Base-by-base conservation (phyloP, 2,113 vertebrate genomes). In the Cryptotis parvus region DNA sequence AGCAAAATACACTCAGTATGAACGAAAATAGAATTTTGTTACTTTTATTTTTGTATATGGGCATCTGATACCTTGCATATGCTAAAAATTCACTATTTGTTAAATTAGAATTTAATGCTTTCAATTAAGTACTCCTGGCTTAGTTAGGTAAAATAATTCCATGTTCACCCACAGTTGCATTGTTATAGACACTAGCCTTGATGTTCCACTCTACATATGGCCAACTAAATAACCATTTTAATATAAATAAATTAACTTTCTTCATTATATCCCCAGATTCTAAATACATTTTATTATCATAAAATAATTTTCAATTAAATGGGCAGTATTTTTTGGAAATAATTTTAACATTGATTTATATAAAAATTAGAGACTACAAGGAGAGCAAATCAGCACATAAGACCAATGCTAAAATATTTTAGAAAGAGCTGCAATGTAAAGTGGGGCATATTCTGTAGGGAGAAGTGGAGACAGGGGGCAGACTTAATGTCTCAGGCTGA, bases 81-180 rank as follows among this genome's bases (percentile, higher is more conserved):
- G 26, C 72, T 92, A 91, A 20, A 31, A 14, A 89, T 65, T 82
- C 18, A 39, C 16, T 69, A 69, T 73, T 75, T 72, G 4, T 58
- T 91, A 20, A 79, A 37, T 61, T 24, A 14, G 58, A 82, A 6
- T 78, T 39, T 66, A 61, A 49, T 79, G 73, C 15, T 82, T 87
- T 29, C 0, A 24, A 33, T 45, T 89, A 91, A 90, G 4, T 8
- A 27, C 26, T 84, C 0, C 43, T 9, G 33, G 12, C 72, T 31
- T 65, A 77, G 69, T 45, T 89, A 78, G 72, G 76, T 41, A 63
- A 79, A 89, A n/a, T 58, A 45, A 75, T 41, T 31, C 76, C 33
- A 63, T 27, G 37, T 27, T 83, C 68, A 45, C 18, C 6, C 78
- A 1, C 20, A 73, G 31, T 9, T 83, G 26, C 12, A 78, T 43